phyloP scores from a whole-genome alignment of 2,113 vertebrate genomes.

The Synchiropus splendidus region DNA sequence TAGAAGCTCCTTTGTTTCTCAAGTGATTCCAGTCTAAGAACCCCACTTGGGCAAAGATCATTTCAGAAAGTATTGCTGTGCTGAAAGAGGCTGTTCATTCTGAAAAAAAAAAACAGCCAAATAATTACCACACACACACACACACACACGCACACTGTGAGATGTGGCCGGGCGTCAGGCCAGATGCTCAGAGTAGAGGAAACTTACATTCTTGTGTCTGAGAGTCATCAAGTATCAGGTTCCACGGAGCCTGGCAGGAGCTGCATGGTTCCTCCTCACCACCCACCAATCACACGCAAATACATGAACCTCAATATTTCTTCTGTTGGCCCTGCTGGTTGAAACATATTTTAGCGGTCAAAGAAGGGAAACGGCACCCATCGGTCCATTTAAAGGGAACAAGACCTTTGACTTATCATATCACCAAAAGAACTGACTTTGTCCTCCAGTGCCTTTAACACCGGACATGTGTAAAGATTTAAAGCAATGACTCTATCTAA shows the following conservation, averaged over 20 bases:
- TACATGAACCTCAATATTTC: neutral
- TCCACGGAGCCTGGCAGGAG: constrained; percentile 88
- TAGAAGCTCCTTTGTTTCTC: no score
- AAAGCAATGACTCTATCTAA: no score
- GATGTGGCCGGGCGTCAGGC: constrained; percentile 76
- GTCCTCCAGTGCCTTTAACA: no score
- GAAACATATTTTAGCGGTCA: no score
- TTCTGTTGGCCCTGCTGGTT: no score
- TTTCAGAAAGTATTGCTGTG: constrained; percentile 47
- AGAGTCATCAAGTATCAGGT: constrained; percentile 97
- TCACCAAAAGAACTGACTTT: no score
- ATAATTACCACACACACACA: constrained; percentile 53
- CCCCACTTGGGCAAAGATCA: constrained; percentile 26
- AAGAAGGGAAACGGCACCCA: no score
- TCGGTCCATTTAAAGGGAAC: no score
- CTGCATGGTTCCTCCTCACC: constrained; percentile 28
- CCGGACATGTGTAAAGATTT: no score
- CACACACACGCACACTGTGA: constrained; percentile 72
- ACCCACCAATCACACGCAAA: constrained; percentile 27
- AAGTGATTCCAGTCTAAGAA: constrained; percentile 18
- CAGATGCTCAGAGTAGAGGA: constrained; percentile 75
- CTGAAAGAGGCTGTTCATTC: constrained; percentile 47
- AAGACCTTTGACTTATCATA: no score
- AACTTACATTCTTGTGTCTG: constrained; percentile 95
- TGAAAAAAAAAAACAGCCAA: constrained; percentile 66